Conservation (phyloP, 2,113 vertebrate species). For the Ahaetulla prasina region DNA sequence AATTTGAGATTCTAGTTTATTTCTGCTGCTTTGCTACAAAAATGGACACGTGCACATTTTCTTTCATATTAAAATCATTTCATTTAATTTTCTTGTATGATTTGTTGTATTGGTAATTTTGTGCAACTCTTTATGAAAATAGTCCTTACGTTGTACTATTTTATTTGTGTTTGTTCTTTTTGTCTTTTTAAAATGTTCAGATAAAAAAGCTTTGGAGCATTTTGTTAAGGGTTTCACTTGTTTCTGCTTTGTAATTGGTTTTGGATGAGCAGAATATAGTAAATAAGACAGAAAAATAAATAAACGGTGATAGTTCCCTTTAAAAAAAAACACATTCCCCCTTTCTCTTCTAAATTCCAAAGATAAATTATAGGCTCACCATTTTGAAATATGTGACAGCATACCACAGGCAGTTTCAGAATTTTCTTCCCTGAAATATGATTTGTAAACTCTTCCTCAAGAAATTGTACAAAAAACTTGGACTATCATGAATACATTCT, state of each 20-base stretch:
- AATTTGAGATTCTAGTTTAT: background rate
- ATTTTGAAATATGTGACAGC: constrained; percentile 19
- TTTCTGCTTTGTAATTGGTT: constrained; percentile 9
- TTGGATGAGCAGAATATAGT: background rate
- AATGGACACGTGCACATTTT: background rate
- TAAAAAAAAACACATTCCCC: background rate
- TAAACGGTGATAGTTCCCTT: constrained; percentile 10
- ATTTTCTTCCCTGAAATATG: background rate
- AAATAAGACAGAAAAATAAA: constrained; percentile 17
- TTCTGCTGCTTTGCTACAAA: background rate
- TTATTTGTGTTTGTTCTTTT: background rate
- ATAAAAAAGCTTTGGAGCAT: constrained; percentile 5
- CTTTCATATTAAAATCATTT: background rate
- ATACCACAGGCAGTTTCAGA: constrained; percentile 32
- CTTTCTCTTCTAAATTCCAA: constrained; percentile 45
- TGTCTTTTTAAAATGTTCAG: background rate
- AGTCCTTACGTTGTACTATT: background rate
- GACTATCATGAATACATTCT: constrained; percentile 28
- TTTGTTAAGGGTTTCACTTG: background rate
- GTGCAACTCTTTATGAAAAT: background rate
- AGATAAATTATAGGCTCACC: constrained; percentile 30
- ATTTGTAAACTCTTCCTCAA: constrained; percentile 34
- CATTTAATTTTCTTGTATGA: background rate
- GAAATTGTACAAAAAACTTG: constrained; percentile 21
- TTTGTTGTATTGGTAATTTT: background rate